These are phyloP conservation scores for Pelecanoides urinatrix DNA, from an alignment of 2,113 vertebrate genomes.

Conservation along the genomic window DNA sequence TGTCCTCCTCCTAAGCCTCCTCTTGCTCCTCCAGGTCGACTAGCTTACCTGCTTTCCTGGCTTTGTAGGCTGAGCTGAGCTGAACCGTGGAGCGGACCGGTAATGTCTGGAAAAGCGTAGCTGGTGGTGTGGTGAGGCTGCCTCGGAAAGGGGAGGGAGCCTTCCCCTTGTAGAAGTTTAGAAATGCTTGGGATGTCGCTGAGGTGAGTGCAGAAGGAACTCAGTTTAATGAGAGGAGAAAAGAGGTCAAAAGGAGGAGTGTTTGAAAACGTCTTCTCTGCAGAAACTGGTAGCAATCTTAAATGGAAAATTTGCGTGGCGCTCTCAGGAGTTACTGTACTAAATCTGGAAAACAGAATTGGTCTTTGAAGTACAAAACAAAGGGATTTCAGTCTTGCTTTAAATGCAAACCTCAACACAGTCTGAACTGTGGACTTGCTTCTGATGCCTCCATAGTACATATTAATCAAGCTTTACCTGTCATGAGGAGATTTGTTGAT, in stretches of 20 bases:
- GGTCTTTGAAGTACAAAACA: background rate
- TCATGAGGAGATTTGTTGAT: conserved; percentile 48
- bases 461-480: conserved; percentile 50
- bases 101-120: background rate
- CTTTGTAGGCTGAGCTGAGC: background rate
- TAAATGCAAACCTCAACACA: background rate
- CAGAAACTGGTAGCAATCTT: background rate
- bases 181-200: background rate
- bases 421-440: background rate
- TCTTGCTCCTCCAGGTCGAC: background rate
- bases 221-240: background rate
- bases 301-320: background rate
- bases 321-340: background rate
- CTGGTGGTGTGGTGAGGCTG: background rate
- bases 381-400: conserved; percentile 12
- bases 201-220: background rate
- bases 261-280: background rate
- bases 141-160: background rate
- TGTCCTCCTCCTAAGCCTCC: background rate
- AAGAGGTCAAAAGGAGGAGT: background rate
- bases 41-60: background rate
- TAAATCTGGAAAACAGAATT: background rate
- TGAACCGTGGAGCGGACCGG: rapidly evolving
- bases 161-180: background rate
- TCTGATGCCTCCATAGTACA: background rate